Base-by-base conservation (phyloP, 2,797 vertebrate species). In the Mormyrops boulengeri region DNA sequence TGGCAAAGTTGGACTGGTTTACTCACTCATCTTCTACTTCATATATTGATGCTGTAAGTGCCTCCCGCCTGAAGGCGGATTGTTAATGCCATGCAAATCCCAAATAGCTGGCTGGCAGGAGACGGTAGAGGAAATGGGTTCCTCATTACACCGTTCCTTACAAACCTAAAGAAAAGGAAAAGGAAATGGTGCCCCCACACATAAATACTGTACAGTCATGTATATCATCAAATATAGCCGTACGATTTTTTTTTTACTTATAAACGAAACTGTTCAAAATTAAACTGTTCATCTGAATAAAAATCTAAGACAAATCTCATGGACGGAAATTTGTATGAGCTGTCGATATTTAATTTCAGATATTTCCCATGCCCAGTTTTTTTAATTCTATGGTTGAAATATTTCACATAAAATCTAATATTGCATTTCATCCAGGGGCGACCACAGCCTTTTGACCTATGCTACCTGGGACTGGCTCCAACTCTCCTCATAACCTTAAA, bases 11-110 rank as follows among this genome's bases (percentile, higher is more conserved):
- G 53, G 52, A 34, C 26, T 87, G 52, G 53, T 87, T 87, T 57
- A 57, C 52, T 55, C 52, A 53, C 30, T 52, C 85, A 57, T 87
- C 50, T 19, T 57, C 52, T 87, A 30, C 80, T 50, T 84, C 80
- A 87, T 57, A 52, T 87, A 52, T 6, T 38, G 12, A 87, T 53
- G 52, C 85, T 57, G 85, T 26, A 87, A 55, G 85, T 30, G 49
- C 30, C 14, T 87, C 85, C 30, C 38, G 12, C 47, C 26, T 57
- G 50, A 14, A 53, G 50, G 9, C 26, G 30, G 22, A 55, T 53
- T 86, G 53, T 55, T 55, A 86, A 86, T 86, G 50, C 17, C 50
- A 86, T 86, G 49, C 52, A 57, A 57, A 87, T 87, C 50, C 85
- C 52, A 87, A 55, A 38, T 49, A 85, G 85, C 34, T 87, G 52